phyloP scores from a whole-genome alignment of 2,888 invertebrate genomes.

The Odiellus spinosus region DNA sequence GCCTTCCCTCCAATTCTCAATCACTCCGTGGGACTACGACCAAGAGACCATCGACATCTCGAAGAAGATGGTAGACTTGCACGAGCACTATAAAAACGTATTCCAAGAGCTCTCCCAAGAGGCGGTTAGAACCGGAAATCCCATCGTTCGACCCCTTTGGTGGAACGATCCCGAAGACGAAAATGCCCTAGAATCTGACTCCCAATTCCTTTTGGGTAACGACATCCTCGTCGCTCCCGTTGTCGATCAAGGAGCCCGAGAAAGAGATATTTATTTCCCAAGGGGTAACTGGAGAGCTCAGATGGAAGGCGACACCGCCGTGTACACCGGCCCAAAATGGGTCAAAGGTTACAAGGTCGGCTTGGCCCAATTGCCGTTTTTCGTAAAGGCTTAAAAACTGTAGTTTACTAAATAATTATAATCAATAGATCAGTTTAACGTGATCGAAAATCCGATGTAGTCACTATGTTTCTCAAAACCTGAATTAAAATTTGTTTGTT shows the following conservation, averaged over 20 bases:
- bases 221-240: constrained; percentile 80
- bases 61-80: constrained; percentile 46
- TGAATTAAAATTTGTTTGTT: too few species aligned
- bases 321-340: constrained; percentile 10
- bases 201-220: constrained; percentile 72
- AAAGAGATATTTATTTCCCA: constrained; percentile 64
- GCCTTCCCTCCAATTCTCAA: constrained; percentile 62
- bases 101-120: constrained; percentile 42
- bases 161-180: constrained; percentile 56
- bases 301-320: background rate
- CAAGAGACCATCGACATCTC: constrained; percentile 42
- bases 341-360: constrained; percentile 9
- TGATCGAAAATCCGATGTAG: too few species aligned
- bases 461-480: too few species aligned
- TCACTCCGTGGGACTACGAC: constrained; percentile 62
- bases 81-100: constrained; percentile 40
- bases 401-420: too few species aligned
- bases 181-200: constrained; percentile 37
- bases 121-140: constrained; percentile 44
- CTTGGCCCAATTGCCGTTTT: constrained; percentile 9
- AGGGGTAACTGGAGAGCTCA: constrained; percentile 57
- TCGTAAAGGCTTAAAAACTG: background rate
- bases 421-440: too few species aligned
- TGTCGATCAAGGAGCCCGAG: constrained; percentile 47
- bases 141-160: constrained; percentile 69